Base-by-base conservation (phyloP, 2,113 vertebrate species). In the Ciconia boyciana region DNA sequence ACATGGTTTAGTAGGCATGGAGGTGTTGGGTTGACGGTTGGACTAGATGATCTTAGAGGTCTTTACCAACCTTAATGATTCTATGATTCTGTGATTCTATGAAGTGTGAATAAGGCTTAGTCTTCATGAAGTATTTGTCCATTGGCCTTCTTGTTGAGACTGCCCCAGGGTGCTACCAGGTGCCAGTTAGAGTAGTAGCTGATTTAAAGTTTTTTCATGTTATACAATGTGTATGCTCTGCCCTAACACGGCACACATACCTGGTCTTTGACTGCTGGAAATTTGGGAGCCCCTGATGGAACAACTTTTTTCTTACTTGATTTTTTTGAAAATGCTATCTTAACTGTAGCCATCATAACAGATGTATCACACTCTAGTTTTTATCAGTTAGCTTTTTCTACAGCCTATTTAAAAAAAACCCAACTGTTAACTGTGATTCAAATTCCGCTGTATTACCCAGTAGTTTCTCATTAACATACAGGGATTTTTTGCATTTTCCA, bases 101-200 rank as follows among this genome's bases (percentile, higher is more conserved):
- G 39, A 39, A 39, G 3, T n/a, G 21, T 80, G n/a, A 75, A 66
- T 52, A 66, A 48, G 3, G 6, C 2, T 28, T 14, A 44, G n/a
- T 28, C 44, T 76, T 79, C 52, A 31, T 36, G 8, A 71, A 48
- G 43, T 58, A 11, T 86, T 64, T 79, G 26, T 49, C 48, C 31
- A 28, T 41, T 86, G 24, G 24, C 4, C 6, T 72, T 61, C 49
- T 22, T 20, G 16, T 51, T 54, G 17, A 69, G 31, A 64, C 32
- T 64, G 19, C 1, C 11, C 8, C 16, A 41, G 26, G 8, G 6
- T 25, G 46, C 19, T 51, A 43, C 4, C 0, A 0, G 8, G 6
- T 71, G 22, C 15, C 55, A 39, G 29, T 44, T 71, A 61, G 13
- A 48, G 5, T 4, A 20, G 29, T 54, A 41, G 21, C 1, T 66